Conservation (phyloP, 2,888 invertebrate species). For the Nemoura dubitans region DNA sequence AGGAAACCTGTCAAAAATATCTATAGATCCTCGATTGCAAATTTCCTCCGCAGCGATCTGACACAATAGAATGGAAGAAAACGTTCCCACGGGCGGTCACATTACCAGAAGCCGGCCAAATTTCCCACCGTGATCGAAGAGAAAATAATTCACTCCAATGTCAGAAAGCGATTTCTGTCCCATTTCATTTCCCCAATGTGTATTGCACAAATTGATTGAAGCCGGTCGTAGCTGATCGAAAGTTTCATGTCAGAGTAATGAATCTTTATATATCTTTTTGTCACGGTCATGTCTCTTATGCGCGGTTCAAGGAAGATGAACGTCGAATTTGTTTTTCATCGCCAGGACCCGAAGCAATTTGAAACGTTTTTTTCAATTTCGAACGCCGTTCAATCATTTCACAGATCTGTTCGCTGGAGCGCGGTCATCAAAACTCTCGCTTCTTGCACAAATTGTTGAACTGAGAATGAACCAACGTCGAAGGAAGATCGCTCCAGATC, state of each 20-base stretch:
- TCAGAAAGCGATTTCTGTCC: background rate
- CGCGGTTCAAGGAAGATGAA: no score
- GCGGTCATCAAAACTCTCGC: no score
- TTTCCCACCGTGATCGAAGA: background rate
- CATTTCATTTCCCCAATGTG: conserved; percentile 16
- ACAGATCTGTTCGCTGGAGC: background rate
- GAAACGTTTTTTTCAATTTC: background rate
- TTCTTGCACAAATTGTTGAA: no score
- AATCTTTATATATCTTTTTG: no score
- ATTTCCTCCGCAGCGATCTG: no score
- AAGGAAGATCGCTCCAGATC: no score
- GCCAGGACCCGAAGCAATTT: background rate
- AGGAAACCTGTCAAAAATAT: no score
- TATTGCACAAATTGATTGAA: conserved; percentile 17
- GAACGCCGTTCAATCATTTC: background rate
- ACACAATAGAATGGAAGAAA: no score
- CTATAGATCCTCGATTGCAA: no score
- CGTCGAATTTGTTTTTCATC: background rate
- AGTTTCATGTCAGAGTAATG: background rate
- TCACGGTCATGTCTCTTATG: no score
- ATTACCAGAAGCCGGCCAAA: background rate
- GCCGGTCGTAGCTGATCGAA: background rate
- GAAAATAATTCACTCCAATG: background rate
- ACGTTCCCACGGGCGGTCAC: background rate
- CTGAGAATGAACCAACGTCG: no score